Percentiles rank a stretch among this genome's conserved stretches.
These are phyloP conservation scores for Silurus meridionalis DNA, from an alignment of 2,113 vertebrate genomes.

Conservation along the genomic window DNA sequence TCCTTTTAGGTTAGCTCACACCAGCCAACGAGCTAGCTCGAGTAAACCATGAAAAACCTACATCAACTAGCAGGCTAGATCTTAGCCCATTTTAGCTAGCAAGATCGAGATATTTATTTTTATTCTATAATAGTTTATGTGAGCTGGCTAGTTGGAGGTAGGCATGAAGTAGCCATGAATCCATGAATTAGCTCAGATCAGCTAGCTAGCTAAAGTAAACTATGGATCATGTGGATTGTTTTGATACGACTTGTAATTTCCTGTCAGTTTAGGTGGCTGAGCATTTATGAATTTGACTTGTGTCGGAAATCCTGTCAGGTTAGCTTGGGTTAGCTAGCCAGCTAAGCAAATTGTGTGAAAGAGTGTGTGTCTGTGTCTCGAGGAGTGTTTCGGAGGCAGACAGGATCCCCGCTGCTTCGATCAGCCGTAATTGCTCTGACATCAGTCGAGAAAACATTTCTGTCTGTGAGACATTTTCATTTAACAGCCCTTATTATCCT, in stretches of 20 bases:
- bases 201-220: background rate
- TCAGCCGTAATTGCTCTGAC: constrained; percentile 60
- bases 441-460: constrained; percentile 62
- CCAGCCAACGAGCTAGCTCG: background rate
- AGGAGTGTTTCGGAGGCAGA: background rate
- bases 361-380: background rate
- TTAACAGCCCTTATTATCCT: constrained; percentile 61
- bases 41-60: background rate
- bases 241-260: background rate
- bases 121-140: background rate
- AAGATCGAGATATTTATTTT: background rate
- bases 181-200: background rate
- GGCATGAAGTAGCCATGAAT: background rate
- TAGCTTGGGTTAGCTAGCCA: background rate
- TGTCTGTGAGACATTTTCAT: constrained; percentile 65
- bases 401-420: constrained; percentile 23
- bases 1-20: background rate
- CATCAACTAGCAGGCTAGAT: too few species aligned
- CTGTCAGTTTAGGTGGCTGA: too few species aligned
- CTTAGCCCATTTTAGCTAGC: background rate
- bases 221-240: background rate
- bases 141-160: background rate
- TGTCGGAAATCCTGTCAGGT: background rate
- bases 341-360: background rate
- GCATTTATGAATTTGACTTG: too few species aligned